Base-by-base conservation (phyloP, 2,797 vertebrate species). In the Netta rufina region DNA sequence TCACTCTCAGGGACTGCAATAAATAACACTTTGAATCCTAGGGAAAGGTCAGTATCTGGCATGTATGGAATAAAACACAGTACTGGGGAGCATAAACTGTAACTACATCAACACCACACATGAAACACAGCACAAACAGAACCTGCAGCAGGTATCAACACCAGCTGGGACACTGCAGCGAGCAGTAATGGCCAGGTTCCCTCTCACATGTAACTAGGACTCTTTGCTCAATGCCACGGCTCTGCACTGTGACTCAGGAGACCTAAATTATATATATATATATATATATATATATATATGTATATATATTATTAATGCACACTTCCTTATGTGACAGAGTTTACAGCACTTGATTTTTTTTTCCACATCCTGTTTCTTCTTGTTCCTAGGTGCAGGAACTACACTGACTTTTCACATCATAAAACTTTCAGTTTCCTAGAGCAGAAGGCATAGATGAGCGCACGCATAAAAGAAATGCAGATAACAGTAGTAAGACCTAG, bases 311-410 rank as follows among this genome's bases (percentile, higher is more conserved):
- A 24, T 53, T 27, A 27, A 72, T 62, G 53, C 82, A 71, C 16
- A 43, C 73, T 91, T 96, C 92, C 92, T 91, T n/a, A 22, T 85
- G 32, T 32, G 65, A 91, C 43, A 62, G 49, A 72, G 60, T 66
- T 93, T 85, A 84, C 0, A 0, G 71, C 38, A 79, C 41, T 32
- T 36, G 21, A 43, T 53, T 67, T 51, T 70, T 54, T n/a, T 81
- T 45, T 11, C 88, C 56, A 62, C 71, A 77, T 94, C 95, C 91
- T 71, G 79, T 74, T 92, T 64, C 87, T 77, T 27, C n/a, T 72
- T 47, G 41, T 56, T 60, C 57, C 39, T 8, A 43, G 47, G 49
- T 1, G 4, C 84, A 84, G 65, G 57, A 67, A 77, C 47, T 3
- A 2, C 0, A 0, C 41, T 2, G 7, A 18, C 64, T 84, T 82